These are phyloP conservation scores for Burhinus oedicnemus DNA, from an alignment of 2,113 vertebrate species.

Conservation along the genomic window DNA sequence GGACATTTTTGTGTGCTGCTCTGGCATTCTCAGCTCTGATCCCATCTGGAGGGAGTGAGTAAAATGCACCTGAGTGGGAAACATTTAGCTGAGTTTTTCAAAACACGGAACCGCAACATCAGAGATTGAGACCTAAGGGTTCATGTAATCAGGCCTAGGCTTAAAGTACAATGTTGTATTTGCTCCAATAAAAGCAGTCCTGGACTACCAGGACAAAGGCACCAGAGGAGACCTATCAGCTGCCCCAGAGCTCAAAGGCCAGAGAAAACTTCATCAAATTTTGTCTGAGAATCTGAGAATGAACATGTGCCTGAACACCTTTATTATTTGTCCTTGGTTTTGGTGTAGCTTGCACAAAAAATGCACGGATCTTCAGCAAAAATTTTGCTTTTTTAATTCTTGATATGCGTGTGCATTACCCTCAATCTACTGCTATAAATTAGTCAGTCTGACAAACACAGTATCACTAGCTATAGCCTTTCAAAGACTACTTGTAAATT, in stretches of 20 bases:
- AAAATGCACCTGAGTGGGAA: conserved; percentile 25
- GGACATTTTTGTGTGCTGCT: not conserved
- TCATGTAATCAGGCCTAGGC: not conserved
- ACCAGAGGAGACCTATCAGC: not conserved
- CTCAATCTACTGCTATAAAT: not conserved
- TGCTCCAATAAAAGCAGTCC: not conserved
- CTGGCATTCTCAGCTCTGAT: not conserved
- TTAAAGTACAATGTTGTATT: not conserved
- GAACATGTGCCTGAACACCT: not conserved
- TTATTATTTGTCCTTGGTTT: not conserved
- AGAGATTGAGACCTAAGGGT: not conserved
- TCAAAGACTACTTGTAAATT: not conserved
- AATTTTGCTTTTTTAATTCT: not conserved
- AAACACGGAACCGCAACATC: not conserved
- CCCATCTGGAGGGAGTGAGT: not conserved
- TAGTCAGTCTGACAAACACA: not conserved
- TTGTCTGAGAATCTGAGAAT: not conserved
- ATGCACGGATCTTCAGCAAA: not conserved
- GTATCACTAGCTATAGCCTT: not conserved
- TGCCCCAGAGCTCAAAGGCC: not conserved
- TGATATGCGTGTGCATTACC: not conserved
- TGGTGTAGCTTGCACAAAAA: not conserved
- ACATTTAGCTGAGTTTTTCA: not conserved
- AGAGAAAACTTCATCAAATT: not conserved
- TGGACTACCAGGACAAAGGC: not conserved